phyloP scores from a whole-genome alignment of 92 coral and sea anemone species.

The Palythoa grandis region DNA sequence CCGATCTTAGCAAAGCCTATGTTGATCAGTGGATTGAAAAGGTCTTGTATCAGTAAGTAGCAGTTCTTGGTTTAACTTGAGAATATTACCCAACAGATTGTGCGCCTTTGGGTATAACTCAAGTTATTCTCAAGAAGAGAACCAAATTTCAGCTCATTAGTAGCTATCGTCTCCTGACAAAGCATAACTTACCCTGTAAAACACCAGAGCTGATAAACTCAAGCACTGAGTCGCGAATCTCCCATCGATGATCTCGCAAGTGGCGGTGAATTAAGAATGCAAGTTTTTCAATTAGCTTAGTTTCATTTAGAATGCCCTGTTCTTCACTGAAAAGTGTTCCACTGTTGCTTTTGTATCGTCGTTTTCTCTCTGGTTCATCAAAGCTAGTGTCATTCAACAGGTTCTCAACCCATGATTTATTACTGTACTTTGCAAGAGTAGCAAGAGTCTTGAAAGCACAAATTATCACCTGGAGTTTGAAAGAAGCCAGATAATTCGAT shows the following conservation, averaged over 20 bases:
- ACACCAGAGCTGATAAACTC: slow-evolving; percentile 74
- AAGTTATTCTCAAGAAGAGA: too few relatives aligned
- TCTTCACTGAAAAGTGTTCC: not conserved
- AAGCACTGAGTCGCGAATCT: slow-evolving; percentile 77
- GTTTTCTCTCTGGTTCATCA: slow-evolving; percentile 19
- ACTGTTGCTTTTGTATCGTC: not conserved
- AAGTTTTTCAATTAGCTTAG: slow-evolving; percentile 40
- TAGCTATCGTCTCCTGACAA: not conserved
- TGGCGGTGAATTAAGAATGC: slow-evolving; percentile 70
- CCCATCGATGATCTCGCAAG: slow-evolving; percentile 85
- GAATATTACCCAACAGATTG: too few relatives aligned
- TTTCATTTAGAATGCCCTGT: not conserved
- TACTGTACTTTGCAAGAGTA: slow-evolving; percentile 25
- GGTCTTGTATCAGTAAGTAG: too few relatives aligned
- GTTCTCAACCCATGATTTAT: slow-evolving; percentile 22
- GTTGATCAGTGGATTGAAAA: too few relatives aligned
- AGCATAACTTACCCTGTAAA: slow-evolving; percentile 5
- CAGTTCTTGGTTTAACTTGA: too few relatives aligned
- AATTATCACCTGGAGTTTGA: slow-evolving; percentile 40
- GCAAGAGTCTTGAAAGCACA: slow-evolving; percentile 54
- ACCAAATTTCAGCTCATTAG: not conserved
- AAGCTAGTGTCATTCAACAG: slow-evolving; percentile 29
- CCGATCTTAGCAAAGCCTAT: too few relatives aligned
- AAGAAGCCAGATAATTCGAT: too few relatives aligned
- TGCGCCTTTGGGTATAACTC: too few relatives aligned